Base-by-base conservation (phyloP, 2,888 invertebrate species). In the Drosophila mercatorum region DNA sequence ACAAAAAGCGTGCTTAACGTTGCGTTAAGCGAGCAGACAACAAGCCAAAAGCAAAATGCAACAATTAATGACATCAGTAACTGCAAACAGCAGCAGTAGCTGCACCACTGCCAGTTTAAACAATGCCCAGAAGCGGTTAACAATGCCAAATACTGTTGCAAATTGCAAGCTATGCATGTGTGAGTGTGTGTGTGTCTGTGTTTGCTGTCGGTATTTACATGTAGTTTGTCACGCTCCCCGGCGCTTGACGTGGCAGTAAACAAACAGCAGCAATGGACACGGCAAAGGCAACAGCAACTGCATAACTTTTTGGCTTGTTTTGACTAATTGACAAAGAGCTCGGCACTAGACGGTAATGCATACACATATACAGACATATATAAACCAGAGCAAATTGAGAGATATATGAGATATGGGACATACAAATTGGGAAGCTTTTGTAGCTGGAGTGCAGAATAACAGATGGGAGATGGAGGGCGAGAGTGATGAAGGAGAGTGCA, bases 51-150 rank as follows among this genome's bases (percentile, higher is more conserved):
- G 67, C 72, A 76, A 76, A 89, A 72, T 64, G 75, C 61, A 79
- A 78, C 84, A 88, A 89, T 88, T 90, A 89, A 89, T 89, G 89
- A 74, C 90, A 87, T 74, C 81, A 83, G 78, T 69, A 72, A 74
- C 68, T 53, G 72, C 67, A 81, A 77, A 47, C 72, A 66, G 60
- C 67, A 52, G 69, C 63, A 66, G 58, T 55, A 72, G 36, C 52
- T 38, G 52, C 22, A 26, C 22, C 22, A 22, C 22, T 22, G 22
- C 22, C 22, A 43, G 67, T 63, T 70, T 66, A 73, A 83, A 84
- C 85, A 80, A 84, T 72, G 59, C 72, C 68, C 67, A 72, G 68
- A 59, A 79, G 81, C 69, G 68, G 69, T 68, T 78, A 75, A 80
- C 82, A 88, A 84, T 75, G 76, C 58, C 79, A 87, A 73, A 84